phyloP scores from a whole-genome alignment of 2,888 invertebrate species.

The Hypselothyrea guttata region DNA sequence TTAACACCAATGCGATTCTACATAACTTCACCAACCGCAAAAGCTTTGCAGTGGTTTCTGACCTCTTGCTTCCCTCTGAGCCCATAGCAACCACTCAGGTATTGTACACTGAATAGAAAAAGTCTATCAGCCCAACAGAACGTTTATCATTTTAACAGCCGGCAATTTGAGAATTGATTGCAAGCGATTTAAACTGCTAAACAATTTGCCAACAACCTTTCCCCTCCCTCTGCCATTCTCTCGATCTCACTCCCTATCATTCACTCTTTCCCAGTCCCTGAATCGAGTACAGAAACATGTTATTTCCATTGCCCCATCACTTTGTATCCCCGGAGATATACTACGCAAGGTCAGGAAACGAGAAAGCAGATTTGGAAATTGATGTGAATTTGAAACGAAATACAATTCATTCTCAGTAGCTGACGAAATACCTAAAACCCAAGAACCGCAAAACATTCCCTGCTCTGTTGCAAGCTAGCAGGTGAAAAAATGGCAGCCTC shows the following conservation, averaged over 20 bases:
- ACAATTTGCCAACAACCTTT: slow-evolving; percentile 49
- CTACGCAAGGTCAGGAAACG: slow-evolving; percentile 7
- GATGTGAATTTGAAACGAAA: slow-evolving; percentile 38
- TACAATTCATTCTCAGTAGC: slow-evolving; percentile 33
- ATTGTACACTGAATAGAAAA: slow-evolving; percentile 16
- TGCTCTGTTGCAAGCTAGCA: slow-evolving; percentile 2
- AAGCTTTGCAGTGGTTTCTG: slow-evolving; percentile 1
- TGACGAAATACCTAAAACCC: slow-evolving; percentile 3
- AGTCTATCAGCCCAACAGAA: slow-evolving; percentile 32
- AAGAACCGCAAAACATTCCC: slow-evolving; percentile 15
- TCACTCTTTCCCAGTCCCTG: no score
- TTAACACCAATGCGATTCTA: slow-evolving; percentile 8
- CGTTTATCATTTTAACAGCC: slow-evolving; percentile 70
- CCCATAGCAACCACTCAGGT: slow-evolving; percentile 14
- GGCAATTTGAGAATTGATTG: slow-evolving; percentile 65
- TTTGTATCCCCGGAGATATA: neutral
- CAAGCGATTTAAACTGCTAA: slow-evolving; percentile 57
- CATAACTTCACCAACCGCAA: slow-evolving; percentile 21
- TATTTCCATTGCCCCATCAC: slow-evolving; percentile 22
- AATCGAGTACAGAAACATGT: slow-evolving; percentile 21
- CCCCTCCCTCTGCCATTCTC: neutral
- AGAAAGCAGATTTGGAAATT: slow-evolving; percentile 45
- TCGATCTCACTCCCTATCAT: no score
- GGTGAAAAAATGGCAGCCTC: slow-evolving; percentile 9
- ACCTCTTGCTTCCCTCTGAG: neutral